Base-by-base conservation (phyloP, 1,140 invertebrate genomes). In the Penaeus vannamei region DNA sequence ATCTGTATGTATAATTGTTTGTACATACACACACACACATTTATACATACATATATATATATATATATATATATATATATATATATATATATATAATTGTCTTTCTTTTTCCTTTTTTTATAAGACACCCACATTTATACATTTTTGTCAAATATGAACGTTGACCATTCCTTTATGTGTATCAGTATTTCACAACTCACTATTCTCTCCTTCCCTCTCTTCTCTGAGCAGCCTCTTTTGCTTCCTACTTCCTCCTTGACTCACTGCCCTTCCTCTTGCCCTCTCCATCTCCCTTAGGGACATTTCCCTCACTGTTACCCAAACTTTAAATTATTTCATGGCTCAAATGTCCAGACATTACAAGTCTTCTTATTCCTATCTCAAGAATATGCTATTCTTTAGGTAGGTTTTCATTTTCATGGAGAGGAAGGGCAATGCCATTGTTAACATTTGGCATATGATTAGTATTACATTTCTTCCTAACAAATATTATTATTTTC, bases 1-100 rank as follows among this genome's bases (percentile, higher is more conserved):
- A 83, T 42, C 26, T 20, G 62, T 42, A 32, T 32, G 29, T 83
- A 62, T 83, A 83, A 17, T 29, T 79, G 42, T 79, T 29, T 59
- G 29, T 26, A 83, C 14, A 61, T 26, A 62, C 29, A 62, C 62
- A 62, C 62, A 62, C 62, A 62, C 62, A 62, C 62, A 62, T 61
- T 29, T 83, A 62, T 80, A 36, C 22, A 61, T 59, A 8, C 59
- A 14, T 53, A 26, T 81, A n/a, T 81, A 2, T 81, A 46, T 81
- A 53, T 22, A 8, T 81, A 53, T 59, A 22, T 81, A 22, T 61
- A 22, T 61, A 59, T 84, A 26, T 20, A 59, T 81, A 53, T 81
- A 59, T 81, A 53, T 80, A 20, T 80, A 46, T 2, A 83, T 61
- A 7, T 53, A 66, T 46, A 84, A 42, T 46, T 36, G 69, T 72